Evolutionary conservation across 2,888 invertebrate genomes (phyloP).

Genomic region (Agrotis puta): DNA sequence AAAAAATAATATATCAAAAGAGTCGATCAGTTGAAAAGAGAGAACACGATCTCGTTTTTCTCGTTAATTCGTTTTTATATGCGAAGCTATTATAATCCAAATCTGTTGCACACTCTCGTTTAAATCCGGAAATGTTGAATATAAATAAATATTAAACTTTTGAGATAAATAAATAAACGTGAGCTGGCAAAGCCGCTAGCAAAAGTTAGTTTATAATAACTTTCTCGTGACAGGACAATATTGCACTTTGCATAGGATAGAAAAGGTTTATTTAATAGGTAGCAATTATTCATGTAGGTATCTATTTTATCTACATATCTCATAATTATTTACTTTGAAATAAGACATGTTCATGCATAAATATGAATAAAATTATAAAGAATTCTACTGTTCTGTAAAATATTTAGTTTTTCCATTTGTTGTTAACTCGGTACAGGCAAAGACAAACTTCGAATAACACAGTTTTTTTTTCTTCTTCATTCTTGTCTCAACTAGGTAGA

Average conservation of each 20-base stretch:
- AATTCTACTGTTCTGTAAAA: too few relatives aligned
- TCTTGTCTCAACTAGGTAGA: too few relatives aligned
- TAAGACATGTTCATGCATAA: too few relatives aligned
- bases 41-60: background rate
- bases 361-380: too few relatives aligned
- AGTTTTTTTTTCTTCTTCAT: too few relatives aligned
- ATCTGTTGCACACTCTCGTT: slow-evolving; percentile 2
- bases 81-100: background rate
- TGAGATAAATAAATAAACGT: too few relatives aligned
- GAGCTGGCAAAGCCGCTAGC: too few relatives aligned
- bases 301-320: background rate
- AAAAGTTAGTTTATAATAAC: too few relatives aligned
- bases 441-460: too few relatives aligned
- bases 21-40: background rate
- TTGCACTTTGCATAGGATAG: background rate
- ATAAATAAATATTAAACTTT: background rate
- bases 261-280: background rate
- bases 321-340: slow-evolving; percentile 6
- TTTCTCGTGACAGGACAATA: background rate
- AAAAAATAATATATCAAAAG: background rate
- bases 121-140: background rate
- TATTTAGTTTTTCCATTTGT: too few relatives aligned
- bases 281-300: background rate
- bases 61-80: background rate
- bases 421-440: too few relatives aligned